Conservation (phyloP, 2,113 vertebrate species). For the Cyanoderma ruficeps region DNA sequence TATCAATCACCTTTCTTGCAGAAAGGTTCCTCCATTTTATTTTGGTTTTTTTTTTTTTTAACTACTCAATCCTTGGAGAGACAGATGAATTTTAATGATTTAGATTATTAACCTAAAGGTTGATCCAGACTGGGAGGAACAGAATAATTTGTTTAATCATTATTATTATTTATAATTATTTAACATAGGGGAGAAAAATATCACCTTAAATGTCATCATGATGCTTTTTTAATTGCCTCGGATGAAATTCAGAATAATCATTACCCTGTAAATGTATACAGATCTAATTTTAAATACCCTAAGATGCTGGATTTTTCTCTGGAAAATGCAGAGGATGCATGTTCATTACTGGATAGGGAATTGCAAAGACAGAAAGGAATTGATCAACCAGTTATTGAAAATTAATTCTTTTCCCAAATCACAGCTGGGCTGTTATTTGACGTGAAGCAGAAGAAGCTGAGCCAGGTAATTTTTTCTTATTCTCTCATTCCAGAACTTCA, state of each 20-base stretch:
- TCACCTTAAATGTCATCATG: constrained; percentile 82
- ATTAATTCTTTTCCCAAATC: constrained; percentile 35
- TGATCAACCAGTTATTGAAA: constrained; percentile 59
- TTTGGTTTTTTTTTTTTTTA: constrained; percentile 47
- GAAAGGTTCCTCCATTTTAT: constrained; percentile 67
- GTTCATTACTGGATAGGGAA: constrained; percentile 44
- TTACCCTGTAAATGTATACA: constrained; percentile 67
- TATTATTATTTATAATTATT: constrained; percentile 86
- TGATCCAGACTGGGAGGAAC: constrained; percentile 75
- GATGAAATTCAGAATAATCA: constrained; percentile 77
- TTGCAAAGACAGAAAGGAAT: constrained; percentile 52
- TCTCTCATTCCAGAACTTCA: not conserved
- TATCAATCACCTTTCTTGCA: constrained; percentile 73
- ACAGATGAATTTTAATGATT: constrained; percentile 81
- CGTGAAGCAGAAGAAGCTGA: not conserved
- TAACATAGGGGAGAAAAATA: constrained; percentile 79
- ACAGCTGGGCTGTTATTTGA: not conserved
- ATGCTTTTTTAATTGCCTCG: constrained; percentile 79
- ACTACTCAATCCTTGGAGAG: constrained; percentile 76
- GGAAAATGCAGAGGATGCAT: constrained; percentile 64
- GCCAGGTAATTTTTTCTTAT: not conserved
- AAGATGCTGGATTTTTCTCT: constrained; percentile 67
- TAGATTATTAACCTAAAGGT: constrained; percentile 82
- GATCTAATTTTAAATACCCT: constrained; percentile 76
- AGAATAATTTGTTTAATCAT: constrained; percentile 81